phyloP scores from a whole-genome alignment of 2,888 invertebrate genomes.

The Hyles lineata region DNA sequence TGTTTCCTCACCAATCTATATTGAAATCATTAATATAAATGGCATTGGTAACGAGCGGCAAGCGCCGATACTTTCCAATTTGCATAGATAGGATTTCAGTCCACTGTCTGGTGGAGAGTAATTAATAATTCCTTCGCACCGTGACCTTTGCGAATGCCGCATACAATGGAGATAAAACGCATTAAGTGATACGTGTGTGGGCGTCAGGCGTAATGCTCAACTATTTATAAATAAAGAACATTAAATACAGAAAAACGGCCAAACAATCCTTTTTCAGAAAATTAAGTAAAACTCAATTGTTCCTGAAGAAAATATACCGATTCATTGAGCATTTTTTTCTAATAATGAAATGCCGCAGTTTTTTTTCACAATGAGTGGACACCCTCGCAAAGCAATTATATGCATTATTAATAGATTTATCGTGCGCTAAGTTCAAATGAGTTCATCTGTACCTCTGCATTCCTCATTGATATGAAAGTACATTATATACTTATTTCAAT shows the following conservation, averaged over 20 bases:
- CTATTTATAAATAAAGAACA: constrained; percentile 9
- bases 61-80: constrained; percentile 18
- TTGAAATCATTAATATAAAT: constrained; percentile 17
- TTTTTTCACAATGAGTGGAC: neutral
- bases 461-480: neutral
- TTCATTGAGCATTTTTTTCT: neutral
- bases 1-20: neutral
- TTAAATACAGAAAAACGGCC: neutral
- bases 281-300: too few species aligned
- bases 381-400: constrained; percentile 2
- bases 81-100: constrained; percentile 1
- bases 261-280: too few species aligned
- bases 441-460: constrained; percentile 12
- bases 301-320: too few species aligned
- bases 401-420: constrained; percentile 21
- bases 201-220: neutral
- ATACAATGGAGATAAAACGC: neutral
- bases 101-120: constrained; percentile 22
- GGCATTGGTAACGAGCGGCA: constrained; percentile 8
- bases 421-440: constrained; percentile 8
- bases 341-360: neutral
- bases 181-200: neutral
- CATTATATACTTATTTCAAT: neutral
- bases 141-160: constrained; percentile 18
- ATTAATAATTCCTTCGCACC: constrained; percentile 9